Base-by-base conservation (phyloP, 2,113 vertebrate species). In the Circaetus gallicus region DNA sequence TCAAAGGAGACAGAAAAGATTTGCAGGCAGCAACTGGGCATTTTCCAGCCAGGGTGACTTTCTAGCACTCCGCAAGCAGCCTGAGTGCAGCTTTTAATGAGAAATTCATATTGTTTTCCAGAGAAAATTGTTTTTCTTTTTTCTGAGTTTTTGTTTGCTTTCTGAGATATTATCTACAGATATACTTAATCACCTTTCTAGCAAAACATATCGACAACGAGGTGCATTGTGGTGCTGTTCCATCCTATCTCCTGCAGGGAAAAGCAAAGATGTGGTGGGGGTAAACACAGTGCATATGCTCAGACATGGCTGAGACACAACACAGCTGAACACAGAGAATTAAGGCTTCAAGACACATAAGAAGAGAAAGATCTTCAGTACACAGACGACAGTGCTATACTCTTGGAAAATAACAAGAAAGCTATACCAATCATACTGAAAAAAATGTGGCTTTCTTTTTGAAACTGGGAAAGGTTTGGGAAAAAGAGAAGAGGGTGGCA, bases 311-410 rank as follows among this genome's bases (percentile, higher is more conserved):
- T 65, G 78, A 45, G 91, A 69, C 85, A 59, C 78, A 62, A 7
- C 91, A 59, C 73, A 42, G 92, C 89, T 19, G 70, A 53, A 36
- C 84, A 12, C 10, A 4, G 62, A 6, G 40, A 38, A 29, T 1
- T 5, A 0, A 6, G 38, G 11, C 71, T 72, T 32, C 43, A 0
- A 40, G 21, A 16, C 24, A 16, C 73, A 5, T 1, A 7, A 10
- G 52, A 36, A 17, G 26, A 56, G n/a, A 15, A 36, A 5, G 50
- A 47, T 62, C 80, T 56, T 36, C 42, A 4, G 19, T 16, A 7
- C 76, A 22, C 61, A 43, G 59, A 6, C 0, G 12, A 45, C 50
- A 45, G 0, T 0, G 13, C 28, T 15, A 3, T 7, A 14, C 62
- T 32, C 38, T 19, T 4, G n/a, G 77, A 52, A 22, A 76, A 67